Conservation (phyloP, 2,888 invertebrate species). For the Ormyrus rosae region DNA sequence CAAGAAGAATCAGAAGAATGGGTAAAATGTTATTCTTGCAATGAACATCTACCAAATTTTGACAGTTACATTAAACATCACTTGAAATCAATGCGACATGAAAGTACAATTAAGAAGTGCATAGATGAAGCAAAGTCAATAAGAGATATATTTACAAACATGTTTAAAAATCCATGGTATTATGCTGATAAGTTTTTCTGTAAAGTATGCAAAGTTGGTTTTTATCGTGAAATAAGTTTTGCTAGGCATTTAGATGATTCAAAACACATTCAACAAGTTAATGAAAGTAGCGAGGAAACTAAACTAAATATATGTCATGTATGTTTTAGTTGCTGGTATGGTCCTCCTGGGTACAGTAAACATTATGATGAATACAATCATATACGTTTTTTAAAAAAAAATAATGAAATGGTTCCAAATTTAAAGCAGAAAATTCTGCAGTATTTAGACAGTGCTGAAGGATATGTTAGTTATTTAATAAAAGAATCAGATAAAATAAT, state of each 20-base stretch:
- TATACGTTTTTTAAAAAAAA: slow-evolving; percentile 42
- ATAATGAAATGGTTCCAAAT: slow-evolving; percentile 47
- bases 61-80: slow-evolving; percentile 23
- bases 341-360: slow-evolving; percentile 2
- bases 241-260: slow-evolving; percentile 56
- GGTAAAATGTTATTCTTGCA: slow-evolving; percentile 34
- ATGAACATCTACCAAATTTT: not conserved
- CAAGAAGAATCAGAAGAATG: not conserved
- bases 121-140: no score
- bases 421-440: slow-evolving; percentile 50
- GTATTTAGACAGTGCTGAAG: slow-evolving; percentile 55
- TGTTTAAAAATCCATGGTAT: slow-evolving; percentile 48
- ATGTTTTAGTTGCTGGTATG: slow-evolving; percentile 31
- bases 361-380: slow-evolving; percentile 25
- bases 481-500: slow-evolving; percentile 52
- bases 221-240: slow-evolving; percentile 57
- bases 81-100: not conserved
- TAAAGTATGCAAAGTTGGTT: slow-evolving; percentile 47
- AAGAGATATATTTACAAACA: no score
- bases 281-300: no score
- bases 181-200: slow-evolving; percentile 60
- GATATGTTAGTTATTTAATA: slow-evolving; percentile 48
- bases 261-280: slow-evolving; percentile 31
- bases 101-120: no score
- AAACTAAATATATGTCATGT: slow-evolving; percentile 47